Base-by-base conservation (phyloP, 1,140 invertebrate genomes). In the Ceratitis capitata region DNA sequence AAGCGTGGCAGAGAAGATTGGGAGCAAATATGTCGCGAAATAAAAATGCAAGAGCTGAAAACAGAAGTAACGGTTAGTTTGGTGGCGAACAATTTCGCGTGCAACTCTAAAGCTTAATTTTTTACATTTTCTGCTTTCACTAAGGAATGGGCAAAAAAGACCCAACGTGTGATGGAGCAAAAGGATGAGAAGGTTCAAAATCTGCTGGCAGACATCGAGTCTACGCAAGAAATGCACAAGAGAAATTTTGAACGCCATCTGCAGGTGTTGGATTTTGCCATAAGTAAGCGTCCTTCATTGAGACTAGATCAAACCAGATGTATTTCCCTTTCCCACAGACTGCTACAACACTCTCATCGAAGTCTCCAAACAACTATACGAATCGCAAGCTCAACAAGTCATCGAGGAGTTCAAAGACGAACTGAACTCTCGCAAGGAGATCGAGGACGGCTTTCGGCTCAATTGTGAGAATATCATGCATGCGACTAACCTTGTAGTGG, bases 381-480 rank as follows among this genome's bases (percentile, higher is more conserved):
- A 89, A 29, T 64, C 83, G n/a, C 86, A 91, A 83, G 88, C 89
- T 0, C 88, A 88, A 29, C 88, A 89, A n/a, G 47, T 91, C 26
- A 87, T 91, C 0, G 51, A 87, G 9, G 90, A 91, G 2, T 91
- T 86, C 82, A 89, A 88, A n/a, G 86, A 89, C 0, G 90, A 91
- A 84, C 85, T 90, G 12, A 86, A 88, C 1, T 74, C 86, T 0
- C 86, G 87, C 32, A 88, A 88, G 10, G 87, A 91, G 16, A 89
- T 89, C 32, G 74, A 88, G 42, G 87, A 90, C 0, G 45, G 83
- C n/a, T 88, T 89, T 86, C 87, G 89, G 0, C 0, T 74, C 3
- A 88, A 91, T 56, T 85, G 87, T 35, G 90, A 91, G 83, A 90
- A 90, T 78, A 87, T 91, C 2, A 88, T 90, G 35, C 90, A 91